Base-by-base conservation (phyloP, 2,888 invertebrate genomes). In the Leucozona laternaria region DNA sequence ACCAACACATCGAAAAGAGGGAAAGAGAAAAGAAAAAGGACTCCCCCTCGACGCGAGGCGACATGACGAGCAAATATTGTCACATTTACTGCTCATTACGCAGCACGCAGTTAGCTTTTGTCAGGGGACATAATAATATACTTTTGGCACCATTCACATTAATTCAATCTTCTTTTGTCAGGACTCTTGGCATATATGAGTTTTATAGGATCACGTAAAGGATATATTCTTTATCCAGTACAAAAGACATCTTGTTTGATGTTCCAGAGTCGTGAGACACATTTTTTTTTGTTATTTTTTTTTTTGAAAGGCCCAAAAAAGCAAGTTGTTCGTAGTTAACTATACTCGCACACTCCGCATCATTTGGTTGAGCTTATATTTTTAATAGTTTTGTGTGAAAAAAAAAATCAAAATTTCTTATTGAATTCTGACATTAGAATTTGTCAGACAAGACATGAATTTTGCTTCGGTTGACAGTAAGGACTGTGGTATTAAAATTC, bases 61-160 rank as follows among this genome's bases (percentile, higher is more conserved):
- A 15, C 64, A 64, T 66, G 66, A 66, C 20, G 48, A 66, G n/a
- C 70, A 50, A 43, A 64, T 64, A 66, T 82, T 78, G 77, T 78
- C 79, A 60, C 78, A 79, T 83, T 83, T 73, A 73, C 82, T 73
- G 73, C 79, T 79, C 73, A 83, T 83, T 83, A 82, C 60, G 53
- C 66, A 82, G 66, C 72, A 68, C 37, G 60, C 57, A 70, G 66
- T 78, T 55, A 66, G 45, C 62, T 60, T 68, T 73, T 73, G 53
- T 73, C 20, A 28, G 20, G 13, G 68, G 37, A 37, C 53, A 72
- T 82, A 71, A 68, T 43, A 79, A 45, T 43, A 64, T 28, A 40
- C 64, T 68, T 53, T 53, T 48, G 66, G 48, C 68, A 68, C 53
- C 68, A 68, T 68, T 53, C 68, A 15, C 68, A 68, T 68, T 53